Percentiles rank a stretch among this genome's conserved stretches.
These are phyloP conservation scores for Hippocampus zosterae DNA, from an alignment of 2,113 vertebrate species.

Conservation along the genomic window DNA sequence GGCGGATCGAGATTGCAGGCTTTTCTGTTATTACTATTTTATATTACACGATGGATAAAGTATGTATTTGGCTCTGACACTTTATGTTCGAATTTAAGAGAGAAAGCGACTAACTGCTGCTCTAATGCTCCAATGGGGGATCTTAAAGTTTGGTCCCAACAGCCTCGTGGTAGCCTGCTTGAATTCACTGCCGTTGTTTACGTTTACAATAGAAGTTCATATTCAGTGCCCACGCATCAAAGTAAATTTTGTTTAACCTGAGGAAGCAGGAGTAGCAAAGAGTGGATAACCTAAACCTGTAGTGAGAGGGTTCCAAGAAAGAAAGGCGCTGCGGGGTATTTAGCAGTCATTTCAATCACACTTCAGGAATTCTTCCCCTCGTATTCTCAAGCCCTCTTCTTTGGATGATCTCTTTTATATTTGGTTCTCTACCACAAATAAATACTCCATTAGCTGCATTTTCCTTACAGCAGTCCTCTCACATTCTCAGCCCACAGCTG, in stretches of 20 bases:
- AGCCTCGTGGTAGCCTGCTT: background rate
- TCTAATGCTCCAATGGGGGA: constrained; percentile 7
- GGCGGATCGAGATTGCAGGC: constrained; percentile 16
- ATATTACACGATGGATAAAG: constrained; percentile 9
- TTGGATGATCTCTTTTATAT: constrained; percentile 52
- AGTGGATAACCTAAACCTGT: constrained; percentile 15
- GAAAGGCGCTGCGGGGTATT: constrained; percentile 28
- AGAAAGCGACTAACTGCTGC: constrained; percentile 11
- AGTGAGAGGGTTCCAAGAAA: constrained; percentile 29
- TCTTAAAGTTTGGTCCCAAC: constrained; percentile 7
- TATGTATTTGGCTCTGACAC: background rate
- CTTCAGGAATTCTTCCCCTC: constrained; percentile 36
- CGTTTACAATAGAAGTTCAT: background rate
- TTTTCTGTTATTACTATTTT: constrained; percentile 10
- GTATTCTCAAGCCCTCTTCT: constrained; percentile 34
- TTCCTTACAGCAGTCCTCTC: constrained; percentile 42
- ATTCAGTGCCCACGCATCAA: constrained; percentile 1
- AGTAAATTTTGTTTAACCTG: constrained; percentile 17
- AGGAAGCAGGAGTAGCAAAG: constrained; percentile 10
- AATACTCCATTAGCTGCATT: constrained; percentile 58
- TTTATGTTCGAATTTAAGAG: constrained; percentile 14
- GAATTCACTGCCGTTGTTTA: constrained; percentile 15
- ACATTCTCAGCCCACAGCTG: constrained; percentile 42
- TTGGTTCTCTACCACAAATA: constrained; percentile 52
- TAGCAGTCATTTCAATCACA: constrained; percentile 42